A percentile compares a stretch with the other conserved stretches of the same genome.
phyloP scores from a whole-genome alignment of 2,113 vertebrate species.

The Capra hircus region DNA sequence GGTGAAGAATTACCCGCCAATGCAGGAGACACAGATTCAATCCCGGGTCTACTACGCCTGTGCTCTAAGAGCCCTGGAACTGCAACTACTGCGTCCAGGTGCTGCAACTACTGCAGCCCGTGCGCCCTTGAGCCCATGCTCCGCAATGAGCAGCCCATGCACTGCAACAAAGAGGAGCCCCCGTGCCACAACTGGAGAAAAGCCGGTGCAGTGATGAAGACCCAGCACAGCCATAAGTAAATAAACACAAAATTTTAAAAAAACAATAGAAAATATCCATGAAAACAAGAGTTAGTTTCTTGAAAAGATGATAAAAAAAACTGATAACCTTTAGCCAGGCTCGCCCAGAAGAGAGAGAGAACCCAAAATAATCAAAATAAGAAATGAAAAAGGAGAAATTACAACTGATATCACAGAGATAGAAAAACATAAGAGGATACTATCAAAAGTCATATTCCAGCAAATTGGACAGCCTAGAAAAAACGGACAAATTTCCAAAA shows the following conservation, averaged over 20 bases:
- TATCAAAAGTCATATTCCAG: not conserved
- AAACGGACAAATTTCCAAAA: not conserved
- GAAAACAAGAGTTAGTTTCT: not conserved
- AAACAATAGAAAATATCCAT: not conserved
- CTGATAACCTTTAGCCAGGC: not conserved
- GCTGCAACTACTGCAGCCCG: not conserved
- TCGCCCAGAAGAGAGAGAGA: not conserved
- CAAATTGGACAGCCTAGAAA: not conserved
- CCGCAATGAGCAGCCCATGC: not conserved
- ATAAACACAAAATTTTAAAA: not conserved
- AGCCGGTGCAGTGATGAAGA: not conserved
- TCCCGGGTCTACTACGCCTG: not conserved
- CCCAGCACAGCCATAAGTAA: not conserved
- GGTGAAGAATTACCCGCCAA: not conserved
- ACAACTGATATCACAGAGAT: not conserved
- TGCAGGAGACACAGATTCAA: not conserved
- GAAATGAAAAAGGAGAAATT: not conserved
- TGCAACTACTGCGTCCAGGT: not conserved
- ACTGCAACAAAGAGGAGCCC: not conserved
- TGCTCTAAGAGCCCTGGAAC: not conserved
- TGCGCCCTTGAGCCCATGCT: accelerated
- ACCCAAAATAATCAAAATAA: not conserved
- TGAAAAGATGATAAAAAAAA: not conserved
- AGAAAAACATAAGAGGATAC: not conserved
- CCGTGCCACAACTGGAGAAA: not conserved